Conservation (phyloP, 2,797 vertebrate species). For the Poeciliopsis paucimaculata region DNA sequence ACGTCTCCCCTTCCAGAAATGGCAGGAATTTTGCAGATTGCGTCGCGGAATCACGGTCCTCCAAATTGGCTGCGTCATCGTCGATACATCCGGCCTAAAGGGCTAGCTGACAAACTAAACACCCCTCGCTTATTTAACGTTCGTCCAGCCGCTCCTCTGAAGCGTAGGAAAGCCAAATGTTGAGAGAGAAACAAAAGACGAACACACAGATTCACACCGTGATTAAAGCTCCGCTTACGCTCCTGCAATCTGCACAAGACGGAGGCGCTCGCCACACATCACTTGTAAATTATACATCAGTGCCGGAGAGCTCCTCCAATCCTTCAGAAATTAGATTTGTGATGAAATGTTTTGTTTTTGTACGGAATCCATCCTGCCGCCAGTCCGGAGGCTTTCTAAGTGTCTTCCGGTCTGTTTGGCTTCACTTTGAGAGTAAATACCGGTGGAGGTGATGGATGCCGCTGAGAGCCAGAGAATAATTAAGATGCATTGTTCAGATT, state of each 20-base stretch:
- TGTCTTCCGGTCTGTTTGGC: not conserved
- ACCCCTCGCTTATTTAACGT: not conserved
- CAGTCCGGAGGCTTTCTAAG: not conserved
- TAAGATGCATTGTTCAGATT: not conserved
- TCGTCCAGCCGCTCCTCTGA: not conserved
- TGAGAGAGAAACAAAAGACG: conserved; percentile 5
- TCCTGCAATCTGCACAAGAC: conserved; percentile 23
- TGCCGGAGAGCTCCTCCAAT: conserved; percentile 1
- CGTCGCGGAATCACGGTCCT: no score
- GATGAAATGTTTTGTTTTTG: conserved; percentile 8
- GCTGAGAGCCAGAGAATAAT: not conserved
- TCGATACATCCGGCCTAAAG: no score
- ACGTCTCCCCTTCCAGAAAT: no score
- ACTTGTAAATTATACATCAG: conserved; percentile 10
- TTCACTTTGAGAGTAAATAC: not conserved
- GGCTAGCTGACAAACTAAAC: not conserved
- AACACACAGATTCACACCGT: not conserved
- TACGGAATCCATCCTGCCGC: not conserved
- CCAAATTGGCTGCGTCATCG: no score
- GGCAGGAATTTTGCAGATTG: no score
- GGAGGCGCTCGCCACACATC: not conserved
- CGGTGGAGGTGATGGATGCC: not conserved
- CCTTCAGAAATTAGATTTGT: conserved; percentile 1
- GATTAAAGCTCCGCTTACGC: conserved; percentile 40
- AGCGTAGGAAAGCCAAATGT: conserved; percentile 5